phyloP scores from a whole-genome alignment of 2,797 vertebrate species.

The Carcharodon carcharias region DNA sequence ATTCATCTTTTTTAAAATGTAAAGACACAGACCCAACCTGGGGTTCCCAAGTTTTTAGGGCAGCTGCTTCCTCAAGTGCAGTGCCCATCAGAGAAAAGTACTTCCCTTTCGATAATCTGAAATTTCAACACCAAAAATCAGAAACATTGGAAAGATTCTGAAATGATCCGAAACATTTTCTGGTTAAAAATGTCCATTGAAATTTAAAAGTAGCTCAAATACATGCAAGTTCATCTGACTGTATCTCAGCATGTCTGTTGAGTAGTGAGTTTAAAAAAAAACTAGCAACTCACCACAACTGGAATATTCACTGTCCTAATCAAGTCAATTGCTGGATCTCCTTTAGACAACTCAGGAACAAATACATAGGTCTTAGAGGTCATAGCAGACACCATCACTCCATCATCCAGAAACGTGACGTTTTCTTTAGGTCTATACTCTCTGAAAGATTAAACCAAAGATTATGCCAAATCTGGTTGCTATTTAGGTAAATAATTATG shows the following conservation, averaged over 20 bases:
- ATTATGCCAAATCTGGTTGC: neutral
- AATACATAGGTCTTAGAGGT: conserved; percentile 85
- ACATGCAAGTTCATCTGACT: neutral
- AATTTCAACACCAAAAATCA: neutral
- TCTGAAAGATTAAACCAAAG: conserved; percentile 54
- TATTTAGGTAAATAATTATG: conserved; percentile 41
- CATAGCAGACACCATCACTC: conserved; percentile 74
- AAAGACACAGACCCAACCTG: neutral
- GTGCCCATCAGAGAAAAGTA: neutral
- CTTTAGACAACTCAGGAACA: conserved; percentile 70
- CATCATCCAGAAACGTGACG: conserved; percentile 74
- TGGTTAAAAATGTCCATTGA: neutral
- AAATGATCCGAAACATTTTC: neutral
- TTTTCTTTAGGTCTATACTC: conserved; percentile 79
- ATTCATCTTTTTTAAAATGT: neutral
- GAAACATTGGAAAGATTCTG: too few species aligned
- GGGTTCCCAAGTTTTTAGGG: neutral
- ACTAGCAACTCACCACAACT: conserved; percentile 67
- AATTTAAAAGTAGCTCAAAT: neutral
- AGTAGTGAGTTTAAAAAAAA: neutral
- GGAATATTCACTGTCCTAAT: conserved; percentile 87
- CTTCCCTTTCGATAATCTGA: neutral
- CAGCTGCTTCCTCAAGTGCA: neutral
- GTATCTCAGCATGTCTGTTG: neutral
- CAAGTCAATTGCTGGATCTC: conserved; percentile 69